A percentile compares a stretch with the other conserved stretches of the same genome.
These are phyloP conservation scores for Ctenosaura bakeri DNA, from an alignment of 2,797 vertebrate species.

Conservation along the genomic window DNA sequence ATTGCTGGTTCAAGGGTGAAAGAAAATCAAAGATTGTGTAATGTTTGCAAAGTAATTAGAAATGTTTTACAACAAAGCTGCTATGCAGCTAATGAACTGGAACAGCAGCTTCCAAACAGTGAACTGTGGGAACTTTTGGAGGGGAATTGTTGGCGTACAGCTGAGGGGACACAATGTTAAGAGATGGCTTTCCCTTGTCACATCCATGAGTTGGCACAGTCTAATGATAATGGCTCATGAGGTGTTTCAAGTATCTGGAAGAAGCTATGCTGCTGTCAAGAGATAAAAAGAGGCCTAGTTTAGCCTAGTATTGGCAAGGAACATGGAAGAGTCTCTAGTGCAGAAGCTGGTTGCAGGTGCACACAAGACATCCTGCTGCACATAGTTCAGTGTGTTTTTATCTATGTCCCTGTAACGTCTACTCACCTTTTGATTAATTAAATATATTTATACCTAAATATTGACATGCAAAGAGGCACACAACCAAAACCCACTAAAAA, in stretches of 20 bases:
- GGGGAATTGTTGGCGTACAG: neutral
- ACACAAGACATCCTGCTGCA: neutral
- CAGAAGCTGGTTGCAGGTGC: neutral
- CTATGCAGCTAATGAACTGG: slow-evolving; percentile 14
- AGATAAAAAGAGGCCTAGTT: neutral
- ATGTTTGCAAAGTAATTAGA: slow-evolving; percentile 12
- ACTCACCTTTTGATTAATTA: no score
- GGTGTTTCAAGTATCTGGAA: slow-evolving; percentile 1
- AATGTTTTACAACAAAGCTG: slow-evolving; percentile 1
- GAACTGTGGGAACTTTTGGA: neutral
- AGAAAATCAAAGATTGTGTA: slow-evolving; percentile 39
- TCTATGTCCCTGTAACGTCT: no score
- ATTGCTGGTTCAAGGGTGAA: neutral
- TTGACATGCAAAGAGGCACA: neutral
- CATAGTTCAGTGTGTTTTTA: no score
- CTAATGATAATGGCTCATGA: neutral
- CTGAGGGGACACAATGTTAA: neutral
- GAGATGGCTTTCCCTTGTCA: neutral
- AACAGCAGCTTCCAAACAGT: neutral
- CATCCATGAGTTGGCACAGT: neutral
- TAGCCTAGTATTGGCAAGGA: neutral
- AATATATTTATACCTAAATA: neutral
- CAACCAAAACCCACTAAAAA: neutral
- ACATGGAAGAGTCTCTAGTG: neutral
- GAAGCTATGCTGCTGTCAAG: neutral